Evolutionary conservation across 1,140 invertebrate genomes (phyloP).

Genomic region (Leptopilina clavipes): DNA sequence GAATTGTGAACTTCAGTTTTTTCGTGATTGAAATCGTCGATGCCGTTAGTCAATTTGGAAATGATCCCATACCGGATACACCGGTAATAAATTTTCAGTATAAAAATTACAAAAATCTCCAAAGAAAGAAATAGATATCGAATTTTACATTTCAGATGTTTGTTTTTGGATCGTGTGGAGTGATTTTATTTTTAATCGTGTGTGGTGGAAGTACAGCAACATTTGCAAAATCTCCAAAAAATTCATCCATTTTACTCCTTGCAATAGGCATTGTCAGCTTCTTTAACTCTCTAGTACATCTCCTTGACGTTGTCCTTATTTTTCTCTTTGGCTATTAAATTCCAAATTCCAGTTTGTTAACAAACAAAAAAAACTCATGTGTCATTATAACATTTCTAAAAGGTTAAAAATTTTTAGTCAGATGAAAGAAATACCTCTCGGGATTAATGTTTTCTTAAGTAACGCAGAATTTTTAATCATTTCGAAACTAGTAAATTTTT

Average conservation of each 20-base stretch:
- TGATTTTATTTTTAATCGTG: not conserved
- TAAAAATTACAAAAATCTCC: not conserved
- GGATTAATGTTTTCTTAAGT: no score
- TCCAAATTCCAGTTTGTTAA: not conserved
- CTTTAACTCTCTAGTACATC: not conserved
- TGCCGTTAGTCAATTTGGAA: slow-evolving; percentile 3
- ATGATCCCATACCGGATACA: slow-evolving; percentile 18
- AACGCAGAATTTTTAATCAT: no score
- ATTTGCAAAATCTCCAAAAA: slow-evolving; percentile 1
- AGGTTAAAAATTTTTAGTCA: not conserved
- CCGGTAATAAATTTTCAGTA: not conserved
- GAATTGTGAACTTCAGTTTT: slow-evolving; percentile 7
- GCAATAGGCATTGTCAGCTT: not conserved
- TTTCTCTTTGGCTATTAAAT: slow-evolving; percentile 23
- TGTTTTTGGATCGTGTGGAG: slow-evolving; percentile 15
- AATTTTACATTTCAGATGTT: slow-evolving; percentile 19
- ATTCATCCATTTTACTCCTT: not conserved
- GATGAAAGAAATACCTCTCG: no score
- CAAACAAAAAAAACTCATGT: not conserved
- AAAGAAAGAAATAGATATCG: not conserved
- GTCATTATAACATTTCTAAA: not conserved
- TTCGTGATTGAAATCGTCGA: not conserved
- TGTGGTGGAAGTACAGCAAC: not conserved
- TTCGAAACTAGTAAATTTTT: no score
- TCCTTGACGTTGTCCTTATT: slow-evolving; percentile 1